A percentile compares a stretch with the other conserved stretches of the same genome.
Conservation (phyloP, 2,888 invertebrate species). For the Amphiduros pacificus region DNA sequence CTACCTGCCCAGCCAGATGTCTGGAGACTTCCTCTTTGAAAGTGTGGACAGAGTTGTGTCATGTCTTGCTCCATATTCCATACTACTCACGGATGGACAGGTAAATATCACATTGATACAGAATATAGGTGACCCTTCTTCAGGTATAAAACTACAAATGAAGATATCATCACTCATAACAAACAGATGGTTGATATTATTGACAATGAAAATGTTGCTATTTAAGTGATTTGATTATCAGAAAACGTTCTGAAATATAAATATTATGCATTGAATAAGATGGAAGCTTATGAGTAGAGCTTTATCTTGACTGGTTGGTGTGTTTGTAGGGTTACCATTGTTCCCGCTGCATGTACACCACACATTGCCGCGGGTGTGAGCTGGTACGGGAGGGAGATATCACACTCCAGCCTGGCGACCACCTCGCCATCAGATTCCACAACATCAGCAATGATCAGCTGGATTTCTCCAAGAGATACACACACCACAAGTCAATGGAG, state of each 20-base stretch:
- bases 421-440: slow-evolving; percentile 61
- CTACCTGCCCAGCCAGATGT: slow-evolving; percentile 64
- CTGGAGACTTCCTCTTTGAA: slow-evolving; percentile 62
- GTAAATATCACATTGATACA: slow-evolving; percentile 45
- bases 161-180: too few species aligned
- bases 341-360: slow-evolving; percentile 66
- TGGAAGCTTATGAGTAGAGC: too few species aligned
- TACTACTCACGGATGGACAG: slow-evolving; percentile 66
- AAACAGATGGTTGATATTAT: too few species aligned
- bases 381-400: slow-evolving; percentile 59
- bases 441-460: slow-evolving; percentile 58
- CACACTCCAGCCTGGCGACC: slow-evolving; percentile 64
- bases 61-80: slow-evolving; percentile 61
- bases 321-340: slow-evolving; percentile 65
- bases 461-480: slow-evolving; percentile 35
- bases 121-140: too few species aligned
- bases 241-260: too few species aligned
- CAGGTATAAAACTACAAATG: too few species aligned
- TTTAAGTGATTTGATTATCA: too few species aligned
- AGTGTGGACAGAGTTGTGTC: slow-evolving; percentile 63
- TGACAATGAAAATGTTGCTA: too few species aligned
- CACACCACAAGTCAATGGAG: slow-evolving; percentile 63
- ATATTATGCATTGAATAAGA: too few species aligned
- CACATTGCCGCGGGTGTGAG: slow-evolving; percentile 66
- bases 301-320: too few species aligned